phyloP scores from a whole-genome alignment of 2,113 vertebrate genomes.

The Hylia prasina region DNA sequence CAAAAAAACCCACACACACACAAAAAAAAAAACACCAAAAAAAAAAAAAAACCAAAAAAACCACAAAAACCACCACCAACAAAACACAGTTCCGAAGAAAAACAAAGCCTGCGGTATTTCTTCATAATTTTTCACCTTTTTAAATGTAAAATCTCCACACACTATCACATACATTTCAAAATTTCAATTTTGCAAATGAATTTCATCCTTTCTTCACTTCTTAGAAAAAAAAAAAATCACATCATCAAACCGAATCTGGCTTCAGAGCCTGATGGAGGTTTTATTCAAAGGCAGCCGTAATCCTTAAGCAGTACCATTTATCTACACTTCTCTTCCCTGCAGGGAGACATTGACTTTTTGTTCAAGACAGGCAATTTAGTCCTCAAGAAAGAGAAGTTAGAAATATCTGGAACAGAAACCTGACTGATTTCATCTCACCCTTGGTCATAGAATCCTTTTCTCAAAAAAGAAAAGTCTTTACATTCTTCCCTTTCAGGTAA shows the following conservation, averaged over 20 bases:
- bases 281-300: not conserved
- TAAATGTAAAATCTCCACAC: not conserved
- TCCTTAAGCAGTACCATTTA: not conserved
- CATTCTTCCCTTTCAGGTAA: not conserved
- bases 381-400: not conserved
- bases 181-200: not conserved
- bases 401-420: not conserved
- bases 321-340: not conserved
- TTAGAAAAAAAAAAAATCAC: not conserved
- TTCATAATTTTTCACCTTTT: not conserved
- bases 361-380: not conserved
- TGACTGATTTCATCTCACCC: not conserved
- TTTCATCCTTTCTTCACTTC: not conserved
- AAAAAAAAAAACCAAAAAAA: too few species aligned
- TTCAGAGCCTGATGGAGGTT: not conserved
- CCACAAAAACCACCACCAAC: too few species aligned
- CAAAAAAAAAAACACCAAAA: too few species aligned
- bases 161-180: not conserved
- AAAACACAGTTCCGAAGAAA: not conserved
- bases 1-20: too few species aligned
- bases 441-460: not conserved
- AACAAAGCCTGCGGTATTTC: not conserved
- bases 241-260: not conserved
- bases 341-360: not conserved
- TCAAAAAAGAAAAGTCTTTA: not conserved